Evolutionary conservation across 2,113 vertebrate genomes (phyloP), one percentile per base, ranked within the genome.

Genomic region (Arizona elegans): DNA sequence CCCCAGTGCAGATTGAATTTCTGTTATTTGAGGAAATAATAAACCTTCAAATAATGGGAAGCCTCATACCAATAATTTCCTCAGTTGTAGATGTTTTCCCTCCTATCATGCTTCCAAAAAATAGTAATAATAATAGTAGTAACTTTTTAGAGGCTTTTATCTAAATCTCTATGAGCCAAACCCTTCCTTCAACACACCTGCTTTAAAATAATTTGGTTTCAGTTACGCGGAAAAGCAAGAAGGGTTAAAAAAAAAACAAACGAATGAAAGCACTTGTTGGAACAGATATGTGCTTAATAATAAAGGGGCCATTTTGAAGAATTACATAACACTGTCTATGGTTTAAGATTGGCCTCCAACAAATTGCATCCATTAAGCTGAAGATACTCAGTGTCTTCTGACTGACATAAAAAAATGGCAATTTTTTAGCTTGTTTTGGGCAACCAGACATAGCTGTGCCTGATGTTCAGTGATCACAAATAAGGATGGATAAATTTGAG

Each of bases 91-190:
- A 87, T 85, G 87, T 1, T 21, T 33, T 29, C 33, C 55, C 90
- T 89, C 91, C 92, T 93, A 95, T 96, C 93, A 92, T 70, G 29
- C 85, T 95, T 96, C 93, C 93, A 29, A 65, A 65, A 23, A 56
- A 21, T 47, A 47, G 4, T 47, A 47, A 47, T 47, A 47, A 47
- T 47, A 59, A 93, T 95, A 95, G 92, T 95, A 81, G 95, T 94
- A 11, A 55, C n/a, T 96, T 94, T 95, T 91, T 90, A 89, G 92
- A 87, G 15, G 58, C 93, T 85, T 26, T 86, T 23, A 88, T 91
- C 96, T 95, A 92, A 91, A 96, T 91, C 90, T 90, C 94, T 90
- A 95, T 89, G 91, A 93, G 94, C 94, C 95, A 94, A 94, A 95
- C 89, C 93, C 87, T 94, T 54, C 95, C 91, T 50, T 95, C 94